Evolutionary conservation across 2,888 invertebrate genomes (phyloP), one percentile per base, ranked within the genome.

Genomic region (Bibio marci): DNA sequence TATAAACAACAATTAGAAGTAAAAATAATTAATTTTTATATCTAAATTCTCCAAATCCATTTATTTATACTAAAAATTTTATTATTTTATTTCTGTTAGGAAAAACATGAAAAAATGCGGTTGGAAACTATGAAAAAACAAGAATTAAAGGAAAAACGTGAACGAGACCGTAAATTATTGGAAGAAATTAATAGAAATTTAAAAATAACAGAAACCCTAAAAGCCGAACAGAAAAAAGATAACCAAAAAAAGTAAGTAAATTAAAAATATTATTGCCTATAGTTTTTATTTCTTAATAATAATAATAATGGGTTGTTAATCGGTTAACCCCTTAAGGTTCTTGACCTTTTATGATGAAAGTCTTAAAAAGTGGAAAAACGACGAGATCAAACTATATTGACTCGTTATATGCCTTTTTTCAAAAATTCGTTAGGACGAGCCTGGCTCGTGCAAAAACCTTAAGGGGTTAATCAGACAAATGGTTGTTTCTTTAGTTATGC

Each of bases 111-210:
- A 14, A 26, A 28, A 27, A 3, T 28, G 4, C n/a, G 28, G 3
- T 15, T 38, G 26, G 41, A 38, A n/a, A 26, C 41, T n/a, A 18
- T 32, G 28, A 33, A 35, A 14, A 28, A 44, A 26, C 15, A 41
- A n/a, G 39, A 43, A 41, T 12, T 26, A 31, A 31, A 41, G 12
- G 41, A 46, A 30, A 33, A 36, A 18, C 32, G 31, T 11, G 40
- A 44, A 15, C 15, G n/a, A 15, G 27, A 37, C 22, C 44, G 40
- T 15, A 44, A 41, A 14, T 47, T 10, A 47, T 46, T 40, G 46
- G 50, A 39, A 33, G 42, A 14, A 14, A 32, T 32, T 5, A 10
- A 32, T 15, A 13, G 15, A 15, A 17, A 32, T 14, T 32, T 32
- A 14, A 32, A 32, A 15, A 4, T 14, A 22, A 22, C 22, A 22